Conservation (phyloP, 35 echinoderm and acorn worm genomes). For the Ophioderma brevispina region DNA sequence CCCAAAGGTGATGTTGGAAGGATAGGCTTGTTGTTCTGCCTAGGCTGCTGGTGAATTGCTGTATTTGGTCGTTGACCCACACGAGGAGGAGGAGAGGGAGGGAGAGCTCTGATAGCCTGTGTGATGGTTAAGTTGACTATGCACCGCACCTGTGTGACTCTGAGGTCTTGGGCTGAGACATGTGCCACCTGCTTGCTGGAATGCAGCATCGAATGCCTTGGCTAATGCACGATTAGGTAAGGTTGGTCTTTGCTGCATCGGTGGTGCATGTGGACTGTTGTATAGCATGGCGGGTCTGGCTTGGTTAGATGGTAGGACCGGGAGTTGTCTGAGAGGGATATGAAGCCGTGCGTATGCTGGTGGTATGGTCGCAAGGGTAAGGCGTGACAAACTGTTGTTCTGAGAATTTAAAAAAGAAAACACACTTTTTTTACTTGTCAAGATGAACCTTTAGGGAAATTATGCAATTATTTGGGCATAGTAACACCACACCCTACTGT, state of each 20-base stretch:
- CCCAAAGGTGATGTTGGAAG: neutral
- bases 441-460: no score
- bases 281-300: neutral
- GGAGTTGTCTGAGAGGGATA: neutral
- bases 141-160: no score
- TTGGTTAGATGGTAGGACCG: neutral
- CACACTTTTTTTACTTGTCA: no score
- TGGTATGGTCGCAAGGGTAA: neutral
- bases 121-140: no score
- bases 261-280: neutral
- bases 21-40: no score
- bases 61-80: no score
- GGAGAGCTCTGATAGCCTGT: no score
- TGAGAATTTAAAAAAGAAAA: neutral
- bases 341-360: neutral
- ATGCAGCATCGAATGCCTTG: neutral
- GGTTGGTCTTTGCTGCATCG: neutral
- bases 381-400: slow-evolving; percentile 8
- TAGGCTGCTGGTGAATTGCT: no score
- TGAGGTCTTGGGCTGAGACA: no score
- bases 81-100: no score
- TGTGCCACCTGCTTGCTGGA: neutral
- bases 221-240: neutral
- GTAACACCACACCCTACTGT: no score
- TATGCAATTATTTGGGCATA: no score